phyloP scores from a whole-genome alignment of 1,140 invertebrate species.

The Drosophila seguyi region DNA sequence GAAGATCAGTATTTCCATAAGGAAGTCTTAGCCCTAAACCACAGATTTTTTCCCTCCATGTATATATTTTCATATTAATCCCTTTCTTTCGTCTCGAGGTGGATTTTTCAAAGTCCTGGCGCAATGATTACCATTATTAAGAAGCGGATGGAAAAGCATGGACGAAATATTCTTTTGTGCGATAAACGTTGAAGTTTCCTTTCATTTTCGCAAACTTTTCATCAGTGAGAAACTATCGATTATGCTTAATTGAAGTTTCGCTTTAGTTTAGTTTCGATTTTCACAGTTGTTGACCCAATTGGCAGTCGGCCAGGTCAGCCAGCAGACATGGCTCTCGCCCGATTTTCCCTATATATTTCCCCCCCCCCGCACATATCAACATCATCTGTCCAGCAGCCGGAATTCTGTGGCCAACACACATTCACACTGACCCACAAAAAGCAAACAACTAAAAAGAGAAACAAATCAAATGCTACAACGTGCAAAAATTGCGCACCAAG shows the following conservation, averaged over 20 bases:
- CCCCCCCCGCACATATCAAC: background rate
- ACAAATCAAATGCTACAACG: constrained; percentile 44
- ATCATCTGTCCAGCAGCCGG: constrained; percentile 26
- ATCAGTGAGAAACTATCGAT: constrained; percentile 50
- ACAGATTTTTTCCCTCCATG: background rate
- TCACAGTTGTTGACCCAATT: constrained; percentile 66
- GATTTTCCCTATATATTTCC: background rate
- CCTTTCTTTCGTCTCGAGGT: background rate
- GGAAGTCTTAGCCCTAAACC: background rate
- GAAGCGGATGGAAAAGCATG: constrained; percentile 9
- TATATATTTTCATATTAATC: constrained; percentile 3
- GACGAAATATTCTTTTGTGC: constrained; percentile 29
- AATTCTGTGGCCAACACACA: background rate
- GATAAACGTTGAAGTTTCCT: constrained; percentile 42
- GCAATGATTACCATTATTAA: constrained; percentile 39
- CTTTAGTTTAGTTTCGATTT: constrained; percentile 28
- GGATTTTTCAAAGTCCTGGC: constrained; percentile 7
- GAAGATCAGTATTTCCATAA: background rate
- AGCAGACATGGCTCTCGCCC: constrained; percentile 39
- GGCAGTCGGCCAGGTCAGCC: constrained; percentile 68
- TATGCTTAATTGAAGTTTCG: constrained; percentile 49
- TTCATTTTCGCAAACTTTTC: constrained; percentile 43
- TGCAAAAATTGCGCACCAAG: constrained; percentile 46
- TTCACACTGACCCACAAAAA: constrained; percentile 30
- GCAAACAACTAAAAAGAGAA: constrained; percentile 25